Conservation (phyloP, 92 coral and sea anemone genomes). For the Zoanthus sociatus region DNA sequence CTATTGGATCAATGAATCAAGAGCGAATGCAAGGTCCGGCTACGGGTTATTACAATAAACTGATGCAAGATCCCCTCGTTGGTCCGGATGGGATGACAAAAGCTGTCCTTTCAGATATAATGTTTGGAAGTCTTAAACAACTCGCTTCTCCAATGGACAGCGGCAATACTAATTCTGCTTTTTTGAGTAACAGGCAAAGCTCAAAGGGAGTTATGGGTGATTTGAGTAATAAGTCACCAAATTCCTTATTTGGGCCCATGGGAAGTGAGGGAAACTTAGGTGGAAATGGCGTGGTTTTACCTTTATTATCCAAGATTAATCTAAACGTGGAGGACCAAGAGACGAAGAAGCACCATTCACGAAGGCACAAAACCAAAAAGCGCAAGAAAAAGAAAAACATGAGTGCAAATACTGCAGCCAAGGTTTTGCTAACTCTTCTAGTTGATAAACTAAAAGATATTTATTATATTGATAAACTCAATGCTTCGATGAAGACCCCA, state of each 20-base stretch:
- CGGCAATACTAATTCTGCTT: slow-evolving; percentile 38
- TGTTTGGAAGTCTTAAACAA: slow-evolving; percentile 85
- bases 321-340: slow-evolving; percentile 1
- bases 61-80: slow-evolving; percentile 76
- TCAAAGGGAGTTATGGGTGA: slow-evolving; percentile 1
- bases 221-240: background rate
- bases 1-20: slow-evolving; percentile 13
- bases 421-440: slow-evolving; percentile 72
- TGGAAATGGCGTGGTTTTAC: background rate
- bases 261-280: background rate
- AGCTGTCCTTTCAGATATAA: slow-evolving; percentile 69
- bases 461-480: slow-evolving; percentile 82
- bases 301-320: slow-evolving; percentile 14
- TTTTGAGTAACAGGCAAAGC: slow-evolving; percentile 7
- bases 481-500: slow-evolving; percentile 25
- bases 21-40: slow-evolving; percentile 27
- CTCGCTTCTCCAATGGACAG: slow-evolving; percentile 53
- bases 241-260: background rate
- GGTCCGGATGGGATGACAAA: slow-evolving; percentile 87
- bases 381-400: slow-evolving; percentile 43
- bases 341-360: slow-evolving; percentile 52
- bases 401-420: slow-evolving; percentile 61
- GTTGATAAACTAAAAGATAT: slow-evolving; percentile 91
- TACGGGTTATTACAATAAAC: slow-evolving; percentile 45
- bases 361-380: slow-evolving; percentile 51